Evolutionary conservation across 2,797 vertebrate species (phyloP), one percentile per base, ranked within the genome.

Genomic region (Okamejei kenojei): DNA sequence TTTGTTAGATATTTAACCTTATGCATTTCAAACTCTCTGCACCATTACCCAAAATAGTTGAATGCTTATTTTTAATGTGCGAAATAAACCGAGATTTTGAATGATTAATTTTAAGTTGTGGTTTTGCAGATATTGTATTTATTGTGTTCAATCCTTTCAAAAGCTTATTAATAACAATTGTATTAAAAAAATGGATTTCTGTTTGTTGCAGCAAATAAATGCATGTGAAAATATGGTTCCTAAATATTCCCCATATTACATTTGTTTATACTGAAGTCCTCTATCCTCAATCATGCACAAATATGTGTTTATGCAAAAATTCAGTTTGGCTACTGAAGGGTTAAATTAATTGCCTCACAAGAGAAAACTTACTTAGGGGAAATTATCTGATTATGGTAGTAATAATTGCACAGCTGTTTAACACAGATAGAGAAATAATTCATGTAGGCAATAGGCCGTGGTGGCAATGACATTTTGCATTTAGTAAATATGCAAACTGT

Each of bases 331-430:
- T 97, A 96, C 96, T 96, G 96, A 97, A 96, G 97, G 97, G 96
- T 97, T 97, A 97, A 98, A 98, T 97, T 95, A 97, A 97, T 97
- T 97, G 96, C 96, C 96, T 96, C 96, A 97, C 97, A 97, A 97
- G 96, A 97, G 97, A 97, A 97, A 95, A 96, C 96, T 97, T 97
- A 98, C 97, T 97, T 96, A 96, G 95, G 97, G 96, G 26, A 97
- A 98, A 99, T 98, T 98, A 98, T 99, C 98, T 98, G 98, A 99
- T 98, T 97, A 98, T 97, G 97, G 97, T 96, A 96, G 97, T 98
- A 99, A 99, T 99, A 98, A 99, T 99, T 98, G 99, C 97, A 97
- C 98, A 97, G 98, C 98, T 99, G 98, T 98, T 99, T 98, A 98
- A 96, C 97, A 97, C 97, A 98, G 98, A 98, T 98, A 98, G 97